phyloP scores from a whole-genome alignment of 2,113 vertebrate species.

The Halichoeres trimaculatus region DNA sequence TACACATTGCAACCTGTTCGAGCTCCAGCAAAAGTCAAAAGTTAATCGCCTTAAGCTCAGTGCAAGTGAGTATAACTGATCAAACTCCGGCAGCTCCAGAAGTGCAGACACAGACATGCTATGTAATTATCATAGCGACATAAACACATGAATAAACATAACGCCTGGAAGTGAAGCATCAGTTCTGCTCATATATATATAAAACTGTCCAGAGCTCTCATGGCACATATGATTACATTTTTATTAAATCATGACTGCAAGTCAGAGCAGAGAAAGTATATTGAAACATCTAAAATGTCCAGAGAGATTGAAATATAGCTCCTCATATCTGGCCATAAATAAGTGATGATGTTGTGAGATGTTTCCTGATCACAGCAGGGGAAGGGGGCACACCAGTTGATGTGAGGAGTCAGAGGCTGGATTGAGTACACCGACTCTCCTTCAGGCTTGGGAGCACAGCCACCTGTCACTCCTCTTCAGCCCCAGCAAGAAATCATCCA shows the following conservation, averaged over 20 bases:
- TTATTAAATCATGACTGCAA: slow-evolving; percentile 52
- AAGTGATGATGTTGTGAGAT: slow-evolving; percentile 77
- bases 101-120: slow-evolving; percentile 12
- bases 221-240: slow-evolving; percentile 42
- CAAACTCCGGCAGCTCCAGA: slow-evolving; percentile 14
- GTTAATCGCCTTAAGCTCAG: slow-evolving; percentile 4
- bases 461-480: slow-evolving; percentile 83
- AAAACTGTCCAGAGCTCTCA: slow-evolving; percentile 20
- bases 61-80: slow-evolving; percentile 28
- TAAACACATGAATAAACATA: slow-evolving; percentile 60
- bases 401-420: slow-evolving; percentile 54
- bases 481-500: slow-evolving; percentile 79
- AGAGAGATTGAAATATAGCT: slow-evolving; percentile 66
- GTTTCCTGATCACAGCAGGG: slow-evolving; percentile 68
- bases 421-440: slow-evolving; percentile 68
- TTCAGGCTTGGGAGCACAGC: slow-evolving; percentile 78
- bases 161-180: slow-evolving; percentile 39
- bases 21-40: slow-evolving; percentile 6
- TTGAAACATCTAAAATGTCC: slow-evolving; percentile 51
- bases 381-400: slow-evolving; percentile 38
- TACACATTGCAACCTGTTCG: background rate
- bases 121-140: slow-evolving; percentile 47
- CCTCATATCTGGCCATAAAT: slow-evolving; percentile 72
- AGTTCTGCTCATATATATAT: slow-evolving; percentile 33
- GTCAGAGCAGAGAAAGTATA: slow-evolving; percentile 47